phyloP scores from a whole-genome alignment of 2,888 invertebrate genomes.

The Arctia plantaginis region DNA sequence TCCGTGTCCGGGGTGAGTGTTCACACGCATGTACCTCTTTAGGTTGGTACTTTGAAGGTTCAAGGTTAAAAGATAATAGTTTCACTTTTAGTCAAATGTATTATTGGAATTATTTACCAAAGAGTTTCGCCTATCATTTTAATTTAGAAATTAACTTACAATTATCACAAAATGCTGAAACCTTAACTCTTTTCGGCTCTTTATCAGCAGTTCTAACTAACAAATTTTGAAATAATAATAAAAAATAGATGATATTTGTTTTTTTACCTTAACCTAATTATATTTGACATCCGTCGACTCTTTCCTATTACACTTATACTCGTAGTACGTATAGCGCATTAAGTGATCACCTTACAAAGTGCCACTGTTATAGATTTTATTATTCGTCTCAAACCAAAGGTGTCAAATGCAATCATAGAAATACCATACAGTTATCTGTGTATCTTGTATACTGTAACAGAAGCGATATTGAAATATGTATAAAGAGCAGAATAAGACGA shows the following conservation, averaged over 20 bases:
- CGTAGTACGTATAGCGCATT: no score
- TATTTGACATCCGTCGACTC: no score
- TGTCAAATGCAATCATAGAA: background rate
- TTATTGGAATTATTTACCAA: background rate
- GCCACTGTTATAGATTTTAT: no score
- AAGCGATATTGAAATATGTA: background rate
- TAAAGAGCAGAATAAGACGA: no score
- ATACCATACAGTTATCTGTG: background rate
- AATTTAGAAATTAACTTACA: background rate
- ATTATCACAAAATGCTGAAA: background rate
- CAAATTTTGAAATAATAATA: no score
- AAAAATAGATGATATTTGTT: no score
- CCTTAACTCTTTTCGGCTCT: background rate
- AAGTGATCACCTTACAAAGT: no score
- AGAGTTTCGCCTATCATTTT: background rate
- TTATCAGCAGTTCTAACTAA: no score
- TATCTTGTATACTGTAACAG: background rate
- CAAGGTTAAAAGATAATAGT: conserved; percentile 37
- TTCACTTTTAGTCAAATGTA: conserved; percentile 18
- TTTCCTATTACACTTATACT: no score
- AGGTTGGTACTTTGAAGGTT: conserved; percentile 22
- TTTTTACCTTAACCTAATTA: no score
- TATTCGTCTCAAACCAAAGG: background rate
- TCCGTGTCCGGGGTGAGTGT: conserved; percentile 59
- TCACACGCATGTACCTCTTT: conserved; percentile 52